Evolutionary conservation across 2,797 vertebrate species (phyloP).

Genomic region (Acanthis flammea): DNA sequence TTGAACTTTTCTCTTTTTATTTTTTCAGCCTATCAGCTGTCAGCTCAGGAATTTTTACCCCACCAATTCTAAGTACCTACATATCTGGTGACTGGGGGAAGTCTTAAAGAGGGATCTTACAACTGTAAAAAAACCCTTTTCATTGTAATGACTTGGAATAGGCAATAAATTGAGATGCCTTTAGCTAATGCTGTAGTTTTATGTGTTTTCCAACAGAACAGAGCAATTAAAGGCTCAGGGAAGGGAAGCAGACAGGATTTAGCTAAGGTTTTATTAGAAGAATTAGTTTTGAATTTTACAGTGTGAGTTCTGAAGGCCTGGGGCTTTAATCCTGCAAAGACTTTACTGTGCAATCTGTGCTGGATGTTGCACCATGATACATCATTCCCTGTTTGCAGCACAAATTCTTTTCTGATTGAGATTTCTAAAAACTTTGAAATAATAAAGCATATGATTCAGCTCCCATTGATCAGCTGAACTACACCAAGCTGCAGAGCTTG

Average conservation of each 20-base stretch:
- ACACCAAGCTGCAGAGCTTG: not conserved
- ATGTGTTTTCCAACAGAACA: not conserved
- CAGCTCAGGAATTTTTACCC: not conserved
- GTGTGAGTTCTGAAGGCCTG: not conserved
- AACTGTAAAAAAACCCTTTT: not conserved
- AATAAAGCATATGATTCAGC: conserved; percentile 38
- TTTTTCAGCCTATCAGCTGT: not conserved
- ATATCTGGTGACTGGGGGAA: not conserved
- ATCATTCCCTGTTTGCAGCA: not conserved
- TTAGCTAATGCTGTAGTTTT: conserved; percentile 6
- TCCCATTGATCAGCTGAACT: conserved; percentile 57
- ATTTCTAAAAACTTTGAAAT: not conserved
- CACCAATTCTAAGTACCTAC: not conserved
- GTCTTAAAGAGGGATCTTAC: not conserved
- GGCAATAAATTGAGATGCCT: conserved; percentile 2
- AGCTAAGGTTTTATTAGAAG: conserved; percentile 10
- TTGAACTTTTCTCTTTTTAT: not conserved
- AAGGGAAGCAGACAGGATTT: not conserved
- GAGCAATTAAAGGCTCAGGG: not conserved
- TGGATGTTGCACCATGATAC: not conserved
- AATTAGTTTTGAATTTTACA: not conserved
- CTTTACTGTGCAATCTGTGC: not conserved
- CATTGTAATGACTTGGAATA: not conserved
- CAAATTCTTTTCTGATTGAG: not conserved
- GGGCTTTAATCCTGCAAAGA: not conserved